A percentile compares a stretch with the other conserved stretches of the same genome.
phyloP scores from a whole-genome alignment of 2,113 vertebrate genomes.

The Phrynosoma blainvillii region DNA sequence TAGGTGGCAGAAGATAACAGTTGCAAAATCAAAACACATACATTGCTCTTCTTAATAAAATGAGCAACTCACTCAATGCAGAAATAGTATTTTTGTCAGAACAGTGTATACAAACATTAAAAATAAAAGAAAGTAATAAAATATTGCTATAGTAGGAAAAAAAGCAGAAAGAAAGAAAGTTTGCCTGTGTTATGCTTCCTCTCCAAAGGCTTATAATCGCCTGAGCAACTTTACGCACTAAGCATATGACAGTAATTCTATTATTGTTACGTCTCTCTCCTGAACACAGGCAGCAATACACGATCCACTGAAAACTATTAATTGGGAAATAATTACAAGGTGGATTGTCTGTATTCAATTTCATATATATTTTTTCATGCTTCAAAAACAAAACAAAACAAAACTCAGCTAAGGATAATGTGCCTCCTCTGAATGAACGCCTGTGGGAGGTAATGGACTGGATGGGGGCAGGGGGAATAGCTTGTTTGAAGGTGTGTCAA shows the following conservation, averaged over 20 bases:
- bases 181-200: no score
- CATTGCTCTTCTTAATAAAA: neutral
- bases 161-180: neutral
- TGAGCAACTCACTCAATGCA: slow-evolving; percentile 17
- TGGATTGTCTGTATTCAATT: no score
- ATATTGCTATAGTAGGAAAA: neutral
- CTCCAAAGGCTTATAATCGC: neutral
- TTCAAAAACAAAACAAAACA: no score
- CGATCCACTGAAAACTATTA: neutral
- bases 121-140: neutral
- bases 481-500: no score
- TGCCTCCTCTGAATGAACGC: no score
- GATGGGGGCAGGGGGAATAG: no score
- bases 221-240: neutral
- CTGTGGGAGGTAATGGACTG: no score
- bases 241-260: neutral
- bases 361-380: no score
- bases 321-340: neutral
- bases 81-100: slow-evolving; percentile 14
- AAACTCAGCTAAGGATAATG: neutral
- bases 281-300: neutral
- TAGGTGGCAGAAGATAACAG: slow-evolving; percentile 70
- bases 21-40: neutral
- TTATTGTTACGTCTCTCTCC: neutral
- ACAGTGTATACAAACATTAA: neutral